Percentiles rank a stretch among this genome's conserved stretches.
phyloP scores from a whole-genome alignment of 2,113 vertebrate species.

The Nothobranchius furzeri region DNA sequence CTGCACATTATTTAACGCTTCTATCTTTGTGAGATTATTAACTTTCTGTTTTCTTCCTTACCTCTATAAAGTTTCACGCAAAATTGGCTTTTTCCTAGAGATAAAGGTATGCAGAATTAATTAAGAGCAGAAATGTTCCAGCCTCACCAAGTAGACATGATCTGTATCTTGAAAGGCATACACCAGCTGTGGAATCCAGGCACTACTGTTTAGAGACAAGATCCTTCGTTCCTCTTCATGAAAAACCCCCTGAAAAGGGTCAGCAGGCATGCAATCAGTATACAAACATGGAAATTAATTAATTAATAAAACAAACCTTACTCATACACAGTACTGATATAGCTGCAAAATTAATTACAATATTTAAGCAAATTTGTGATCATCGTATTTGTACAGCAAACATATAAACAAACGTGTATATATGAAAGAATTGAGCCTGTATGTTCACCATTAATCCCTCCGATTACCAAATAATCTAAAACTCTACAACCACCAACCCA shows the following conservation, averaged over 20 bases:
- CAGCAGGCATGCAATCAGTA: slow-evolving; percentile 8
- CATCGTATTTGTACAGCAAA: too few species aligned
- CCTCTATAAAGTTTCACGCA: not conserved
- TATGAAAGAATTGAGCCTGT: too few species aligned
- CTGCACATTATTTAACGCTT: too few species aligned
- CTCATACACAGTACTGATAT: not conserved
- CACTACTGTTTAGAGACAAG: slow-evolving; percentile 84
- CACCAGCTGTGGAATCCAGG: slow-evolving; percentile 92
- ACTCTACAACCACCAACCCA: not conserved
- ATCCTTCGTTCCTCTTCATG: slow-evolving; percentile 91
- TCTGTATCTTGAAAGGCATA: slow-evolving; percentile 95
- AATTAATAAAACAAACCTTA: too few species aligned
- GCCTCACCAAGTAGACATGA: slow-evolving; percentile 89
- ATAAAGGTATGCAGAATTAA: not conserved
- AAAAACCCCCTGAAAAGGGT: slow-evolving; percentile 83
- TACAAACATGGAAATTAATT: too few species aligned
- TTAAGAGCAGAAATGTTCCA: not conserved
- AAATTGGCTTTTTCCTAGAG: not conserved
- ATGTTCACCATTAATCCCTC: too few species aligned
- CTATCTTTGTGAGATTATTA: too few species aligned
- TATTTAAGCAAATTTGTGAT: too few species aligned
- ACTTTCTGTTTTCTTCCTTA: too few species aligned
- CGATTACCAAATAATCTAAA: too few species aligned
- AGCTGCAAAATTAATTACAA: too few species aligned
- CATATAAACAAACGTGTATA: too few species aligned